A percentile compares a stretch with the other conserved stretches of the same genome.
Conservation (phyloP, 1,140 invertebrate species). For the Penaeus indicus region DNA sequence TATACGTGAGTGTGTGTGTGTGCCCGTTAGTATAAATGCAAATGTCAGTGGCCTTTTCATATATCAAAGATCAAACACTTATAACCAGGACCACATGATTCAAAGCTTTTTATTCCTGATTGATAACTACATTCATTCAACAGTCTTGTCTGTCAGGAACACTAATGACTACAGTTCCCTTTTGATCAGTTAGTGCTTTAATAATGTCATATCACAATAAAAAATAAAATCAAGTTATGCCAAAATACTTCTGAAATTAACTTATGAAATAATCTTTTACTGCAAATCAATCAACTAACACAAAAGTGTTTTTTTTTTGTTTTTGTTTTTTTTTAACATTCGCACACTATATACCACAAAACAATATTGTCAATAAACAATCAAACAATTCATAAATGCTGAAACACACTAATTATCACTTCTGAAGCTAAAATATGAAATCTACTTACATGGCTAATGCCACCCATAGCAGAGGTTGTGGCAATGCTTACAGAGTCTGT, state of each 20-base stretch:
- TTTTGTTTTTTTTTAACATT: background rate
- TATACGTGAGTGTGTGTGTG: too few species aligned
- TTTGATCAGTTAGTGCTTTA: too few species aligned
- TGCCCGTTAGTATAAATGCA: too few species aligned
- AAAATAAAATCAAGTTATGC: too few species aligned
- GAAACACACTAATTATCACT: background rate
- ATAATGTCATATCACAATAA: too few species aligned
- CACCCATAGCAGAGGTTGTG: conserved; percentile 65
- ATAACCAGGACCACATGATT: too few species aligned
- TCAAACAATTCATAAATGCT: background rate
- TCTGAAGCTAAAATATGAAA: background rate
- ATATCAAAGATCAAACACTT: too few species aligned
- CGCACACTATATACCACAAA: background rate
- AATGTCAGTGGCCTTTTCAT: too few species aligned
- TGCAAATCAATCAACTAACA: background rate
- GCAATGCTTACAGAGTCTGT: conserved; percentile 66
- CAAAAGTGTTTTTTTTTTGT: background rate
- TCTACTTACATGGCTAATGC: conserved; percentile 64
- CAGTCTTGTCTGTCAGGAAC: too few species aligned
- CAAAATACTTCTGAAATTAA: background rate
- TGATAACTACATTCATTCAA: too few species aligned
- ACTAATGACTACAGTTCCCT: too few species aligned
- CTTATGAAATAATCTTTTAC: background rate
- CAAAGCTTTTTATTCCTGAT: too few species aligned
- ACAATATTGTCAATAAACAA: background rate